These are phyloP conservation scores for Pyrrhosoma nymphula DNA, from an alignment of 2,888 invertebrate species.

Conservation along the genomic window DNA sequence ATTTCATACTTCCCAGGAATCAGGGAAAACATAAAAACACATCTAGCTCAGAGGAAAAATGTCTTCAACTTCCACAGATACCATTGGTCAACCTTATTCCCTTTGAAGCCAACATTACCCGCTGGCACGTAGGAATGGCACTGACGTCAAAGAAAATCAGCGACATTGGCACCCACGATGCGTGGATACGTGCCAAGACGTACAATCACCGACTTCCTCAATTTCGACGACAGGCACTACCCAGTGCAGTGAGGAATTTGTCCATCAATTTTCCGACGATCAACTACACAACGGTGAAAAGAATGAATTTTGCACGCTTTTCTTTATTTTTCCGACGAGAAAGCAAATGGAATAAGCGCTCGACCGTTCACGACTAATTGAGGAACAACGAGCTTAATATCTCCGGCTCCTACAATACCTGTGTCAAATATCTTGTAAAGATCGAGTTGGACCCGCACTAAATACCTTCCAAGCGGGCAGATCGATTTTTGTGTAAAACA, in stretches of 20 bases:
- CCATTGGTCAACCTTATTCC: neutral
- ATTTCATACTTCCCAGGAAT: neutral
- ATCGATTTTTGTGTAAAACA: too few species aligned
- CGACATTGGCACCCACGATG: neutral
- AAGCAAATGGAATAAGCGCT: neutral
- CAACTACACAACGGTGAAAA: neutral
- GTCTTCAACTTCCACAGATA: neutral
- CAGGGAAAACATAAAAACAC: neutral
- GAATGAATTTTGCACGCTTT: conserved; percentile 7
- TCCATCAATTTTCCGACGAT: neutral
- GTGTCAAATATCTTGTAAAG: too few species aligned
- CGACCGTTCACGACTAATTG: too few species aligned
- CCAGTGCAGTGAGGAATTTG: neutral
- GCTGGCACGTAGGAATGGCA: neutral
- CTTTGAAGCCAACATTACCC: neutral
- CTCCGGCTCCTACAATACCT: too few species aligned
- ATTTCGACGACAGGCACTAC: neutral
- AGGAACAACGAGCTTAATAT: too few species aligned
- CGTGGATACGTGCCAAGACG: conserved; percentile 6
- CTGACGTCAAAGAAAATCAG: neutral
- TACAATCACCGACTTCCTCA: conserved; percentile 6
- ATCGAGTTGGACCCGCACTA: too few species aligned
- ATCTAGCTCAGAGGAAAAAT: neutral
- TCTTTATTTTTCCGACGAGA: neutral
- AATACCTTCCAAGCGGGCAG: too few species aligned